A percentile compares a stretch with the other conserved stretches of the same genome.
Evolutionary conservation across 2,797 vertebrate genomes (phyloP).

Genomic region (Poliocrania exsul): DNA sequence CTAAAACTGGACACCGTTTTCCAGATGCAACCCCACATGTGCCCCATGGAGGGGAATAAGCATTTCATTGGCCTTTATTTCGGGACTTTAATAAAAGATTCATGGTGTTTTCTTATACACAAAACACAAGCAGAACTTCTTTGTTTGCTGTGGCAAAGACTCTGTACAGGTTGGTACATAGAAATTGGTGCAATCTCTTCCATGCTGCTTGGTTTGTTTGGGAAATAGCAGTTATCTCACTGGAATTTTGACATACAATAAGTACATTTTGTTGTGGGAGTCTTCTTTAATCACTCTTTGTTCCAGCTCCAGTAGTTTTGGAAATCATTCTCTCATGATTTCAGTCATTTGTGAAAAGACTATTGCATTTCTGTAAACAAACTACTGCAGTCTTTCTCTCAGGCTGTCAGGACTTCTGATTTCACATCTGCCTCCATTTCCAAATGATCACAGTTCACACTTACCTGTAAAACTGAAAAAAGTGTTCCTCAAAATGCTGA

Average conservation of each 20-base stretch:
- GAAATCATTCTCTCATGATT: background rate
- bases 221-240: background rate
- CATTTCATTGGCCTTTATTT: background rate
- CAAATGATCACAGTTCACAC: background rate
- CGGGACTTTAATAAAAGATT: background rate
- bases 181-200: background rate
- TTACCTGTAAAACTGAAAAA: background rate
- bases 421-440: background rate
- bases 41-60: background rate
- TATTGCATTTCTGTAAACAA: background rate
- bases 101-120: background rate
- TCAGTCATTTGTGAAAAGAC: background rate
- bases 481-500: background rate
- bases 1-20: background rate
- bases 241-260: background rate
- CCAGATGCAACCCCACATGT: background rate
- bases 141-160: background rate
- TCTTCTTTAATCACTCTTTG: background rate
- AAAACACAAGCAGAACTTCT: background rate
- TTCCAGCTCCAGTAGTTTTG: background rate
- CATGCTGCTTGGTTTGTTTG: background rate
- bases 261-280: background rate
- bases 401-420: background rate
- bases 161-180: background rate
- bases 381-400: background rate